Base-by-base conservation (phyloP, 2,797 vertebrate species). In the Sorex maritimensis region DNA sequence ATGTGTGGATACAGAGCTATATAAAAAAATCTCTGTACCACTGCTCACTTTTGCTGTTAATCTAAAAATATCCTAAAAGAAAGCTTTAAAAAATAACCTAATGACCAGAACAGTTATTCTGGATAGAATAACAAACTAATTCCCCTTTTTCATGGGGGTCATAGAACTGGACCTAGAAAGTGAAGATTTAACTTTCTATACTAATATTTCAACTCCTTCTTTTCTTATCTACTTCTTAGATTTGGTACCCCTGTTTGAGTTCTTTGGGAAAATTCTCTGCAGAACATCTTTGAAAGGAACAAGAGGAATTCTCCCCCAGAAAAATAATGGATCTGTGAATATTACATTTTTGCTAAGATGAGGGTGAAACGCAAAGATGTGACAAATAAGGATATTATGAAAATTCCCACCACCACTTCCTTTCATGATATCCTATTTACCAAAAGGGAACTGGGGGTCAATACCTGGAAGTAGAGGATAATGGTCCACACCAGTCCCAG, bases 381-480 rank as follows among this genome's bases (percentile, higher is more conserved):
- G 41, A 3, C 26, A 79, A 75, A 68, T 55, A 34, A 81, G 19
- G 15, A 3, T 5, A 14, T 81, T 52, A 72, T 11, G 55, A 79
- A 65, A 55, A 93, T 2, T 23, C 81, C 86, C 82, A 75, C 8
- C 6, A 15, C 0, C 34, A 1, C 58, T 21, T 86, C 23, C 84
- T 8, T 30, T 88, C 30, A 1, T 0, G 0, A 80, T 13, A 67
- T 1, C 19, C 5, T 5, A 61, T 24, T 21, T 88, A 28, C 82
- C 5, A 65, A 61, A 93, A 74, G 38, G 0, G 0, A 72, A 34
- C 1, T 41, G 52, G 2, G 34, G 14, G 5, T 26, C 44, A 21
- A 2, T 98, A 99, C 99, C 99, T 99, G 99, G 96, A 99, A 99
- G 98, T 99, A 99, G 0, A 99, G 98, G 96, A 99, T 99, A 96